These are phyloP conservation scores for Mola mola DNA, from an alignment of 2,113 vertebrate species.

Conservation along the genomic window DNA sequence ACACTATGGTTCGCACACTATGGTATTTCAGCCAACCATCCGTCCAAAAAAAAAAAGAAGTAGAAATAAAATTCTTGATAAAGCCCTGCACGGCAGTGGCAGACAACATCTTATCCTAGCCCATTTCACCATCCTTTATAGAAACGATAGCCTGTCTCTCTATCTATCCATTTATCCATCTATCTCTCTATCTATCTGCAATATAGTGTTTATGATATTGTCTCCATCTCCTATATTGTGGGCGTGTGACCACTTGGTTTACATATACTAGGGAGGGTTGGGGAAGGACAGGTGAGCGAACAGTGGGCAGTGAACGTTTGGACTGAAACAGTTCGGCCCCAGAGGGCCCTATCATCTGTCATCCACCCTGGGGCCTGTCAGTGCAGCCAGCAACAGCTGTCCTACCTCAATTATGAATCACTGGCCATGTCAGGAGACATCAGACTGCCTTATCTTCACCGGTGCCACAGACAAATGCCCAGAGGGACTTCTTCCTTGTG, in stretches of 20 bases:
- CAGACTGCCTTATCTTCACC: constrained; percentile 70
- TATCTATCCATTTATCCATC: neutral
- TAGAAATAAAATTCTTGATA: too few relatives aligned
- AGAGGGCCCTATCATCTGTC: constrained; percentile 75
- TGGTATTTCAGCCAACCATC: too few relatives aligned
- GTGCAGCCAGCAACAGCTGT: constrained; percentile 78
- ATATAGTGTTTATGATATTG: neutral
- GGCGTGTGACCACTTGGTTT: constrained; percentile 43
- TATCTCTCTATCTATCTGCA: neutral
- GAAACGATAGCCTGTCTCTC: too few relatives aligned
- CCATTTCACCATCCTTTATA: too few relatives aligned
- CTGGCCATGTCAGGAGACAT: constrained; percentile 75
- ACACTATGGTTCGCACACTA: too few relatives aligned
- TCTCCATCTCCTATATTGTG: neutral
- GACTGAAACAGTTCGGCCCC: constrained; percentile 66
- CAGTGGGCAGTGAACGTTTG: constrained; percentile 68
- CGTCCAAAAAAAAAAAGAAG: too few relatives aligned
- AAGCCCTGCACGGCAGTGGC: too few relatives aligned
- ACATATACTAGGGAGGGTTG: constrained; percentile 48
- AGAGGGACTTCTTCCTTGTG: constrained; percentile 55
- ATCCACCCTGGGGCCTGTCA: constrained; percentile 76
- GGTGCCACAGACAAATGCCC: constrained; percentile 64
- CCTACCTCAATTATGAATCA: constrained; percentile 80
- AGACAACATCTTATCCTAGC: too few relatives aligned
- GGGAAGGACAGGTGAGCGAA: constrained; percentile 66